phyloP scores from a whole-genome alignment of 2,797 vertebrate genomes.

The Acropternis orthonyx region DNA sequence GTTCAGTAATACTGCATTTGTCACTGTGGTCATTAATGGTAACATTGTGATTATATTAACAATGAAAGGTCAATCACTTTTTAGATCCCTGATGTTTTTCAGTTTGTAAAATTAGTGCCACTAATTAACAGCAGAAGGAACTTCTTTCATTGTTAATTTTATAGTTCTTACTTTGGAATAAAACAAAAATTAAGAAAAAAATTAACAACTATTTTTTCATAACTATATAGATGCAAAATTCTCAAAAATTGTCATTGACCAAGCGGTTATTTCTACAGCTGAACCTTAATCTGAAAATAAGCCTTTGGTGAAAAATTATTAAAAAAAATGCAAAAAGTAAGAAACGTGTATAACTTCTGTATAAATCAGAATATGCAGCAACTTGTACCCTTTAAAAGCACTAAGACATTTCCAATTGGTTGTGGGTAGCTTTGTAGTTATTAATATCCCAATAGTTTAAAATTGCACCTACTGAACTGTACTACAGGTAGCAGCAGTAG shows the following conservation, averaged over 20 bases:
- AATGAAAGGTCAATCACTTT: background rate
- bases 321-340: background rate
- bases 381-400: background rate
- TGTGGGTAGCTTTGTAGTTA: background rate
- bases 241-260: background rate
- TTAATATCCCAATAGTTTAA: background rate
- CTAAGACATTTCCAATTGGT: background rate
- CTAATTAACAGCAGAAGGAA: background rate
- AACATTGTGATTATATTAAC: background rate
- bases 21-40: background rate
- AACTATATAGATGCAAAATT: background rate
- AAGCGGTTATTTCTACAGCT: background rate
- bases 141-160: background rate
- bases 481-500: background rate
- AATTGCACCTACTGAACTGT: background rate
- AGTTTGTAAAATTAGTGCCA: background rate
- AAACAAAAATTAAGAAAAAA: background rate
- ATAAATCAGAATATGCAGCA: background rate
- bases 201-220: background rate
- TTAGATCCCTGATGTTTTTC: background rate
- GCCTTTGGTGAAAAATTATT: background rate
- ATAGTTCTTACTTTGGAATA: background rate
- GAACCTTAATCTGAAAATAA: constrained; percentile 11
- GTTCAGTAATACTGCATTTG: background rate
- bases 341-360: background rate